Percentiles rank a stretch among this genome's conserved stretches.
These are phyloP conservation scores for Timema cristinae DNA, from an alignment of 2,888 invertebrate genomes.

Conservation along the genomic window DNA sequence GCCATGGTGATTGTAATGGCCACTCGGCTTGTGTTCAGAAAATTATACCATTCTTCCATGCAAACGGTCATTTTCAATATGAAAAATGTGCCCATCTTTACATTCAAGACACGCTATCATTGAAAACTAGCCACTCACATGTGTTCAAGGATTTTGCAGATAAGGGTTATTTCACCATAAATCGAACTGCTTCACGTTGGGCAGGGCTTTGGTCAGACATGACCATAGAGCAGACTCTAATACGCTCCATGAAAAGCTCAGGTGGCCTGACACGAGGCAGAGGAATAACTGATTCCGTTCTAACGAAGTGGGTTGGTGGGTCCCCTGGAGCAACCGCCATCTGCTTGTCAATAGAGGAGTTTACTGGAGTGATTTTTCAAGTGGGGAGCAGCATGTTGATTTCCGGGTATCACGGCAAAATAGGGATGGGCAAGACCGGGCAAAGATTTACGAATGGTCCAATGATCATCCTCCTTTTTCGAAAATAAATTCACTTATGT, in stretches of 20 bases:
- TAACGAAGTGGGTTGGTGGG: not conserved
- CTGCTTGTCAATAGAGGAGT: slow-evolving; percentile 3
- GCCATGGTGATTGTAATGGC: too few relatives aligned
- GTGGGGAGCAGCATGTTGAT: slow-evolving; percentile 5
- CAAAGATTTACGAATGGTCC: not conserved
- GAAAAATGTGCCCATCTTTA: slow-evolving; percentile 5
- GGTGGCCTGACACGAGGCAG: not conserved
- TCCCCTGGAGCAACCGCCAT: slow-evolving; percentile 2
- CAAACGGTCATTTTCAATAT: slow-evolving; percentile 2
- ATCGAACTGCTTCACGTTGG: slow-evolving; percentile 7
- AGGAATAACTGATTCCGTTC: slow-evolving; percentile 1
- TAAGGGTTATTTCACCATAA: slow-evolving; percentile 9
- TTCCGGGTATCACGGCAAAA: not conserved
- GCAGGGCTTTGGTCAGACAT: slow-evolving; percentile 6
- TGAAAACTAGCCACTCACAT: slow-evolving; percentile 3
- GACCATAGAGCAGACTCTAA: slow-evolving; percentile 5
- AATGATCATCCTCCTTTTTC: not conserved
- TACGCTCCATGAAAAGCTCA: slow-evolving; percentile 3
- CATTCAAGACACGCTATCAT: not conserved
- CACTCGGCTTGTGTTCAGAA: not conserved
- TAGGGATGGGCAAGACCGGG: not conserved
- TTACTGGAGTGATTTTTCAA: slow-evolving; percentile 5
- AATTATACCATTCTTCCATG: slow-evolving; percentile 3
- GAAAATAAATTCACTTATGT: slow-evolving; percentile 2
- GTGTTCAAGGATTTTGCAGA: slow-evolving; percentile 5